Percentiles rank a stretch among this genome's conserved stretches.
These are phyloP conservation scores for Flabesymbios commensalis DNA, from an alignment of 2,888 invertebrate species.

Conservation along the genomic window DNA sequence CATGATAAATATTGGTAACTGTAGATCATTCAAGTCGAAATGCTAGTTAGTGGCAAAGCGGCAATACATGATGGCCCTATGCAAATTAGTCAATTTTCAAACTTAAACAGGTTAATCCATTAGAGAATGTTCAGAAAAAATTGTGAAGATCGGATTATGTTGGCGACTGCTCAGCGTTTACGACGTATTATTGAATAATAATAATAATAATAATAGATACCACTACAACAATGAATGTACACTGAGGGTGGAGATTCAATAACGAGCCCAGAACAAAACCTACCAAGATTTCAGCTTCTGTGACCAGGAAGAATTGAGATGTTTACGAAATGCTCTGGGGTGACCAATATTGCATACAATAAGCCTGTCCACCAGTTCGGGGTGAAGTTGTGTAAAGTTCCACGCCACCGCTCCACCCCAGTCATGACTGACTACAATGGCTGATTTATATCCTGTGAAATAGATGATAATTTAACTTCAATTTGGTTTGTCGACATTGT, in stretches of 20 bases:
- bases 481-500: too few species aligned
- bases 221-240: background rate
- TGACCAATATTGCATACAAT: conserved; percentile 73
- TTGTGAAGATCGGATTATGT: too few species aligned
- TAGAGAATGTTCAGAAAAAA: too few species aligned
- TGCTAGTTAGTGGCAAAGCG: too few species aligned
- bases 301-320: conserved; percentile 61
- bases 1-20: too few species aligned
- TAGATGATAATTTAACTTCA: too few species aligned
- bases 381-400: conserved; percentile 69
- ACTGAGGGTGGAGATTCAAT: background rate
- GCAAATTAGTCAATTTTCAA: too few species aligned
- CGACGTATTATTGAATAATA: too few species aligned
- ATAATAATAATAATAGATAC: background rate
- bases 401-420: conserved; percentile 75
- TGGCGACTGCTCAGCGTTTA: background rate
- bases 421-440: conserved; percentile 71
- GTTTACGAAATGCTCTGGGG: conserved; percentile 66
- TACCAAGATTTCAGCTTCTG: conserved; percentile 55
- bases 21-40: too few species aligned
- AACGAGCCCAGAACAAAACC: background rate
- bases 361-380: conserved; percentile 70
- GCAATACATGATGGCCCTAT: too few species aligned
- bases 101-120: too few species aligned
- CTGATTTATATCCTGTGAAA: conserved; percentile 50